Evolutionary conservation across 2,888 invertebrate genomes (phyloP), one percentile per base, ranked within the genome.

Genomic region (Zygogramma bicolorata): DNA sequence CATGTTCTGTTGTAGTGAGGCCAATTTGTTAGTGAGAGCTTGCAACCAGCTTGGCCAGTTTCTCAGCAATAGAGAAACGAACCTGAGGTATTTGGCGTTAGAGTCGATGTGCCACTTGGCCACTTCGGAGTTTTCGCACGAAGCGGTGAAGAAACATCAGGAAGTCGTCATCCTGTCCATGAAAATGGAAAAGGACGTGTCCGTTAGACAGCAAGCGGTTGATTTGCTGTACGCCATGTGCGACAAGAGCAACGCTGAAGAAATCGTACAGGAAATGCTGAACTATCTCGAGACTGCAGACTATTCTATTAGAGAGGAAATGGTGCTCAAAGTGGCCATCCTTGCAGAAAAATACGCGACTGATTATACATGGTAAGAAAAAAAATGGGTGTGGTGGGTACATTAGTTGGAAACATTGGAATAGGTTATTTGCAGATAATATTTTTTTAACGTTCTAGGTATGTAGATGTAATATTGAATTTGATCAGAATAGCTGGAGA

Each of bases 101-200:
- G 99, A 99, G 87, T 98, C 98, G 31, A 99, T 99, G 99, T 99
- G 99, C 87, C 95, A 99, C 87, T 90, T 99, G 84, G 99, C 99
- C 60, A 99, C 98, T 18, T 99, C 99, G 0, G 99, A 99, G 88
- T 99, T 99, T 88, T 98, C 98, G 31, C 99, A 99, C 88, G 99
- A 99, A 86, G 99, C 99, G 77, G 99, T 99, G 13, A 99, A 99
- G 87, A 99, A 99, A 85, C 99, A 99, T 86, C 99, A 99, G 88
- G 99, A 99, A 89, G 99, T 99, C 59, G 99, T 99, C 59, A 98
- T 99, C 82, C 91, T 97, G 65, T 98, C 99, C 3, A 95, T 99
- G 92, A 99, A 99, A 91, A 99, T 98, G 93, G 99, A 99, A 86
- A 95, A 98, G 83, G 99, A 99, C 89, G 98, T 99, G 0, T 98